These are phyloP conservation scores for Gallinago paraguaiae DNA, from an alignment of 2,113 vertebrate genomes.

Conservation along the genomic window DNA sequence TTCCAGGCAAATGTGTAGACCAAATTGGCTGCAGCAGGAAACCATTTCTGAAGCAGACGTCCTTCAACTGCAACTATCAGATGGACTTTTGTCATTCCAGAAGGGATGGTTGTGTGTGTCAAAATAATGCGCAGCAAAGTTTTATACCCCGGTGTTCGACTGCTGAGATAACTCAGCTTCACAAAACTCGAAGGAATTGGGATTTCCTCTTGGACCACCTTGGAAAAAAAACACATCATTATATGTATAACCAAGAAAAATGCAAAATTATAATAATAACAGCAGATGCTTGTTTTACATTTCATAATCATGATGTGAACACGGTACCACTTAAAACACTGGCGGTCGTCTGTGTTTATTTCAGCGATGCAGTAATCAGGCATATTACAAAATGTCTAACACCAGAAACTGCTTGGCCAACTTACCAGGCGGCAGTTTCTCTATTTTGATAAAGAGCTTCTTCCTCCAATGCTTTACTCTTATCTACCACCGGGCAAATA, in stretches of 20 bases:
- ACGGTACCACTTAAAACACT: not conserved
- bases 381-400: not conserved
- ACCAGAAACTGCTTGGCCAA: not conserved
- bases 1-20: conserved; percentile 95
- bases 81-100: conserved; percentile 91
- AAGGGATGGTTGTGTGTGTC: conserved; percentile 83
- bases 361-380: not conserved
- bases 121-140: conserved; percentile 90
- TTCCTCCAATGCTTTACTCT: not conserved
- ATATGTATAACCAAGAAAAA: not conserved
- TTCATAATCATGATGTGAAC: not conserved
- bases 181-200: conserved; percentile 90
- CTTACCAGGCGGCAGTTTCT: not conserved
- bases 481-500: not conserved
- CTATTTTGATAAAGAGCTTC: not conserved
- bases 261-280: not conserved
- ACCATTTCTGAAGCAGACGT: conserved; percentile 91
- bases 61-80: conserved; percentile 91
- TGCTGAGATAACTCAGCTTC: conserved; percentile 94
- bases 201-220: conserved; percentile 96
- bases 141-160: conserved; percentile 91
- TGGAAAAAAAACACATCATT: not conserved
- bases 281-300: not conserved
- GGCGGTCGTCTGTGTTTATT: not conserved
- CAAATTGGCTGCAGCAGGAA: conserved; percentile 90